These are phyloP conservation scores for Glyptemys insculpta DNA, from an alignment of 2,797 vertebrate genomes.

Conservation along the genomic window DNA sequence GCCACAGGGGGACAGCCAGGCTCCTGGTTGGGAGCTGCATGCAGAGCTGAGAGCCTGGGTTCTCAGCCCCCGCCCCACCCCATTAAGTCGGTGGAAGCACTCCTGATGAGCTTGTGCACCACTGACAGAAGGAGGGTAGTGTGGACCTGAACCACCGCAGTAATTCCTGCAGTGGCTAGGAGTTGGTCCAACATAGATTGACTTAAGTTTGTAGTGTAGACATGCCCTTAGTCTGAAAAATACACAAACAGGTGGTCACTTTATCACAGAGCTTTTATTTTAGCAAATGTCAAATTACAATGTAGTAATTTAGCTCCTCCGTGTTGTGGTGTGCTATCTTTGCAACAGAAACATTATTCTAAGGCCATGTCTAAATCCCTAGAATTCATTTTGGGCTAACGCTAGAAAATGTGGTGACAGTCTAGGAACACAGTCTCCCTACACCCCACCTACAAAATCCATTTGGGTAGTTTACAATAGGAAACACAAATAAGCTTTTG, in stretches of 20 bases:
- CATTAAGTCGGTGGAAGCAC: too few species aligned
- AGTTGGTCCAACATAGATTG: too few species aligned
- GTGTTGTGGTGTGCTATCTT: neutral
- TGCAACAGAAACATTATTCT: neutral
- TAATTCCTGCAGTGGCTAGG: too few species aligned
- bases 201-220: too few species aligned
- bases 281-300: neutral
- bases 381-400: neutral
- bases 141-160: too few species aligned
- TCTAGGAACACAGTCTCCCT: accelerated
- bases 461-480: neutral
- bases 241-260: neutral
- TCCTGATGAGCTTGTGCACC: too few species aligned
- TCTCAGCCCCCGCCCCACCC: too few species aligned
- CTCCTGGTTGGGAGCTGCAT: too few species aligned
- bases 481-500: neutral
- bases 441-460: neutral
- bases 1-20: too few species aligned
- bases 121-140: too few species aligned
- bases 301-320: neutral
- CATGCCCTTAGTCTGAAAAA: neutral
- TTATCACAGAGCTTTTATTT: neutral
- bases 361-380: neutral
- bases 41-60: too few species aligned
- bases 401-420: neutral